phyloP scores from a whole-genome alignment of 2,797 vertebrate species.

The Myotis myotis region DNA sequence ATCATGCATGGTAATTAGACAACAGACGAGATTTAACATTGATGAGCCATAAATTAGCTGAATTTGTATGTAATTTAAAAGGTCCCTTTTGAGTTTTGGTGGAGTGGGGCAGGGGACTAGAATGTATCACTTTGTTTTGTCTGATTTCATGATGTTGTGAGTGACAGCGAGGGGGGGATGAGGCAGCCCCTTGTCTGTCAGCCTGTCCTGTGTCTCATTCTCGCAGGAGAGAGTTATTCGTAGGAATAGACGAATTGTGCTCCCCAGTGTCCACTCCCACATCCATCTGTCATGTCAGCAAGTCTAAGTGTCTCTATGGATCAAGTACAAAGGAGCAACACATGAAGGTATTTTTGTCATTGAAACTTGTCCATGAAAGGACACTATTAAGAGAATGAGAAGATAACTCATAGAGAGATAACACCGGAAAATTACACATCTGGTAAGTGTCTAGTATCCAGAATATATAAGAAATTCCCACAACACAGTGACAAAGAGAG shows the following conservation, averaged over 20 bases:
- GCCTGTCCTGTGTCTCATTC: not conserved
- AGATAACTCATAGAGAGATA: not conserved
- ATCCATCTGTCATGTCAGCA: not conserved
- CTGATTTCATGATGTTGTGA: accelerated
- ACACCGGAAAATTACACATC: not conserved
- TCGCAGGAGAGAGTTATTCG: not conserved
- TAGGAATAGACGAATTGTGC: not conserved
- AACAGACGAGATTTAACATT: accelerated
- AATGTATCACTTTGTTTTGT: not conserved
- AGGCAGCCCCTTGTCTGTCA: not conserved
- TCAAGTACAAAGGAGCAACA: not conserved
- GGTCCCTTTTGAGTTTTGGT: not conserved
- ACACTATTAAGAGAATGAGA: not conserved
- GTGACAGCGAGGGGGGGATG: no score
- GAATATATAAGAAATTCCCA: not conserved
- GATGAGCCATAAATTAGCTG: accelerated
- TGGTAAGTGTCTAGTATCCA: not conserved
- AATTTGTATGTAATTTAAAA: not conserved
- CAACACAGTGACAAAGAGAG: not conserved
- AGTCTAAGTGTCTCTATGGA: not conserved
- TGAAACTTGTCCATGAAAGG: not conserved
- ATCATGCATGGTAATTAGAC: accelerated
- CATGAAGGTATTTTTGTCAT: not conserved
- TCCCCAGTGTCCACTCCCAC: accelerated
- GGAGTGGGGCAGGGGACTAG: not conserved